These are phyloP conservation scores for Amphipyra tragopoginis DNA, from an alignment of 2,888 invertebrate species.

Conservation along the genomic window DNA sequence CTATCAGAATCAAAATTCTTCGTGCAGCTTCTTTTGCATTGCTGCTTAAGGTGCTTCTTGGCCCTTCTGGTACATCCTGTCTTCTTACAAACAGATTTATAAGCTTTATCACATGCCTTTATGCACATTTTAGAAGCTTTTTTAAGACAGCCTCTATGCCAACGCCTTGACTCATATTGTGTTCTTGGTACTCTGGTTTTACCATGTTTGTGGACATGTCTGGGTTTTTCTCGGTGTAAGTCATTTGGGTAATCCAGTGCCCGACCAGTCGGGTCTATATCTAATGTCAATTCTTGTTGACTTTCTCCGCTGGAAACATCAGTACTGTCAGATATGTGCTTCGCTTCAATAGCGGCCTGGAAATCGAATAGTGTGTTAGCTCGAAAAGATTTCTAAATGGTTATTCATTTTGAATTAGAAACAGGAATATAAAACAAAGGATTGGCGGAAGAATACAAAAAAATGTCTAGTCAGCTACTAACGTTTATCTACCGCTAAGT, in stretches of 20 bases:
- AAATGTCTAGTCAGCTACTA: no score
- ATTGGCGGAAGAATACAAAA: no score
- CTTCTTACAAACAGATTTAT: conserved; percentile 29
- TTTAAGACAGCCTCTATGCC: conserved; percentile 10
- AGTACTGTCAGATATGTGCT: conserved; percentile 8
- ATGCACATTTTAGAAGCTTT: conserved; percentile 32
- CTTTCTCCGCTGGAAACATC: conserved; percentile 17
- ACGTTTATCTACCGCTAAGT: no score
- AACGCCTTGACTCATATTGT: conserved; percentile 22
- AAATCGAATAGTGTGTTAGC: conserved; percentile 7
- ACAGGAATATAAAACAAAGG: no score
- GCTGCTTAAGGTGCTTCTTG: conserved; percentile 23
- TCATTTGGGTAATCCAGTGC: not conserved
- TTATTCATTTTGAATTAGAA: no score
- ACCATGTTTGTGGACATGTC: conserved; percentile 1
- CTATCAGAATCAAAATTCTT: conserved; percentile 29
- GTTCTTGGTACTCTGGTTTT: not conserved
- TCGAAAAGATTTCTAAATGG: no score
- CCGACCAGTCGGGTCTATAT: conserved; percentile 1
- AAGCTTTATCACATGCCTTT: conserved; percentile 36
- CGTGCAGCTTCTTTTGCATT: conserved; percentile 35
- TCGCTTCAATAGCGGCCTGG: conserved; percentile 24
- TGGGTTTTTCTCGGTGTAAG: not conserved
- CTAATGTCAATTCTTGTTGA: conserved; percentile 6
- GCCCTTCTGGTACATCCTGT: conserved; percentile 28